Base-by-base conservation (phyloP, 2,888 invertebrate species). In the Calephelis perditalis region DNA sequence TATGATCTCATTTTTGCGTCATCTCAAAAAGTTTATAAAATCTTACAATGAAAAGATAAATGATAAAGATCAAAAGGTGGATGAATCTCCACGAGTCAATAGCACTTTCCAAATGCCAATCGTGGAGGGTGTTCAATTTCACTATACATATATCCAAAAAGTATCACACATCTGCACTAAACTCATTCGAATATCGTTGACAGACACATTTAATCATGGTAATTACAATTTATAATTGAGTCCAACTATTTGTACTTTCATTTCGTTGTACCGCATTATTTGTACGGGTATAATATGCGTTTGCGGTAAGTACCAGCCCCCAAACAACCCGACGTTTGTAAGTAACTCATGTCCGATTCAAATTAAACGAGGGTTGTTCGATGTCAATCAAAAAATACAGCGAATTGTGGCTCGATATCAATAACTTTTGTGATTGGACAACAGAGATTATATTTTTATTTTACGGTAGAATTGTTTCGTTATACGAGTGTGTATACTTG, bases 231-330 rank as follows among this genome's bases (percentile, higher is more conserved):
- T 52, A 52, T 52, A 52, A 52, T 52, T 52, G 35, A 15, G 35
- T 35, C 35, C 43, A 35, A 40, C 26, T 57, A 35, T 44, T 57
- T 57, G 43, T 57, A 45, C 45, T 57, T 43, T 10, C 57, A 44
- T 44, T 56, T 56, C 49, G 49, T 9, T 35, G 6, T 56, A 56
- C 37, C 44, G 15, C 57, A 26, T 57, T 57, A 44, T 57, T 57
- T 57, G 57, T 44, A 26, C 35, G 49, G 10, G 26, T 52, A 52
- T 11, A 52, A 52, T 57, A 43, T 43, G 43, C 26, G 43, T 56
- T 57, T 57, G 57, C 45, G 57, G 44, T 57, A 52, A 52, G 49
- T 52, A 26, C 11, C 35, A 6, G 9, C 35, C 35, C 35, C 35
- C 49, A 52, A 52, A 52, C 10, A 52, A 26, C 49, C 49, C 49